Evolutionary conservation across 2,113 vertebrate genomes (phyloP), one percentile per base, ranked within the genome.

Genomic region (Pachypanchax playfairii): DNA sequence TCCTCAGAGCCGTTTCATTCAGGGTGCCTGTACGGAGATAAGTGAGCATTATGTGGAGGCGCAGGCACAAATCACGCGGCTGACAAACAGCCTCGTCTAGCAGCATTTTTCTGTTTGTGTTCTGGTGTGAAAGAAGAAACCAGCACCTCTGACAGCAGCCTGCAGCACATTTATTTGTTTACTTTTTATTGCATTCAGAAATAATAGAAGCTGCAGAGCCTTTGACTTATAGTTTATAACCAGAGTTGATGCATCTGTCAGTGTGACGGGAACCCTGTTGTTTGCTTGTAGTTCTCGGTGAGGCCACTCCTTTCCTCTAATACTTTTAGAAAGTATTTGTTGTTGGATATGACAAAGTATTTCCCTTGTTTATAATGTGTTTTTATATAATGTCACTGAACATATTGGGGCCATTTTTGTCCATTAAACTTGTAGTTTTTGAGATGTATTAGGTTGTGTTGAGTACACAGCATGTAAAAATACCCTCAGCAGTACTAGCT

Each of bases 1-100:
- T 12, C 52, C 33, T 51, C 4, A 18, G n/a, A 77, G 49, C 13
- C 5, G 29, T 70, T 56, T 49, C 20, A 57, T 57, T 77, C 57
- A 15, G 41, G 5, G 44, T 24, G 17, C 42, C 28, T 41, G 62
- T 52, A 6, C 63, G 56, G 43, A 2, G 26, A 51, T 48, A 60
- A 77, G 44, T 73, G 29, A 66, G 52, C n/a, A 17, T 61, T 62
- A 47, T 4, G 43, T 67, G 60, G 58, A 65, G 66, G 18, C 29
- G 5, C 47, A 6, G 72, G 15, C 66, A 60, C 60, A 48, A 66
- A 74, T 74, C 65, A 56, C 22, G 6, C 39, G 48, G 38, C 31
- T 54, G 68, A 79, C 55, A 53, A 70, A 58, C 56, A 33, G 56
- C 24, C 36, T 71, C 64, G 57, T 77, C 63, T 29, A 67, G 44